phyloP scores from a whole-genome alignment of 2,888 invertebrate species.

The Ecliptopera silaceata region DNA sequence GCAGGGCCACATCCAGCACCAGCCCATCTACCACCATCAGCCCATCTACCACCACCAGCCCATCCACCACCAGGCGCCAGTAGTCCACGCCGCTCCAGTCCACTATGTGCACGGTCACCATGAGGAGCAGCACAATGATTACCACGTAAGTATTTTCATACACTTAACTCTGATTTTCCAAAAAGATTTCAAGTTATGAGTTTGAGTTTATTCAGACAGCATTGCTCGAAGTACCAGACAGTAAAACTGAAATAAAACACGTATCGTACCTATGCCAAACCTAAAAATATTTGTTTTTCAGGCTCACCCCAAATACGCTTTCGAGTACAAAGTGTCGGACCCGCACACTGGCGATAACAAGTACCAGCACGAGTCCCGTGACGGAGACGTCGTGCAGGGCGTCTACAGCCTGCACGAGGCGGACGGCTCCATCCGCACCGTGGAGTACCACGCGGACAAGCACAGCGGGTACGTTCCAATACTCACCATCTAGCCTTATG shows the following conservation, averaged over 20 bases:
- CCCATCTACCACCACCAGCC: constrained; percentile 20
- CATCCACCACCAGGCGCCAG: constrained; percentile 35
- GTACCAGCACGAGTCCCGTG: constrained; percentile 77
- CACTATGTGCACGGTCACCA: constrained; percentile 39
- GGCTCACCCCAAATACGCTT: constrained; percentile 80
- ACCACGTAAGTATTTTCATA: constrained; percentile 48
- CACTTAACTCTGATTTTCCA: no score
- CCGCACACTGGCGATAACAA: constrained; percentile 82
- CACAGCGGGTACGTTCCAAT: constrained; percentile 70
- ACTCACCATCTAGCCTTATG: no score
- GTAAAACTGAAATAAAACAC: no score
- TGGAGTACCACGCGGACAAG: constrained; percentile 79
- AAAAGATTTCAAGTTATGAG: no score
- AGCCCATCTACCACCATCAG: constrained; percentile 26
- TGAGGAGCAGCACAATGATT: constrained; percentile 50
- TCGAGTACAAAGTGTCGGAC: constrained; percentile 78
- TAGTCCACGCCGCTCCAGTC: constrained; percentile 30
- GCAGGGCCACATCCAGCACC: constrained; percentile 20
- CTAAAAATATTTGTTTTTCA: constrained; percentile 32
- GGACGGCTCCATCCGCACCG: constrained; percentile 81
- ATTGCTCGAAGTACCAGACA: no score
- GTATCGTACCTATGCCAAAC: no score
- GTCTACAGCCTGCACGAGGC: constrained; percentile 83
- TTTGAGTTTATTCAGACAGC: no score
- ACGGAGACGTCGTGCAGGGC: constrained; percentile 81